These are phyloP conservation scores for Osmoderma eremita DNA, from an alignment of 2,888 invertebrate genomes.

Conservation along the genomic window DNA sequence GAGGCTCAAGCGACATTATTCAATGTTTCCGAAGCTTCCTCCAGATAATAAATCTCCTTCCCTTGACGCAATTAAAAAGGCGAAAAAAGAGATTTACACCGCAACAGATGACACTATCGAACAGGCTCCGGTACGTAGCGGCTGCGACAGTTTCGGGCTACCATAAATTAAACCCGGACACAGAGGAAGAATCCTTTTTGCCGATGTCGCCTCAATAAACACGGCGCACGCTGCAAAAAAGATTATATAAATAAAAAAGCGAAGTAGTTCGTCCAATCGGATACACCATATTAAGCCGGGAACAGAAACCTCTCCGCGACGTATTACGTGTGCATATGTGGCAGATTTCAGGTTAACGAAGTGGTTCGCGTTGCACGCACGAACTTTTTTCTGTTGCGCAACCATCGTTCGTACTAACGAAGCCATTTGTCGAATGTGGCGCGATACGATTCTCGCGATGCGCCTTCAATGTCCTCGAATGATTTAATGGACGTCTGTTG, in stretches of 20 bases:
- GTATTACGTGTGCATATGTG: constrained; percentile 10
- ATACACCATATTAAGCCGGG: constrained; percentile 23
- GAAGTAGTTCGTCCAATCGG: not conserved
- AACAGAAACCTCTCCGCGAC: constrained; percentile 7
- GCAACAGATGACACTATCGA: constrained; percentile 24
- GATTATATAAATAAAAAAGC: not conserved
- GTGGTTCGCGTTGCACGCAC: not conserved
- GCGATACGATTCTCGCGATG: not conserved
- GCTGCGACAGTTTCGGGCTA: constrained; percentile 15
- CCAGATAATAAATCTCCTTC: too few relatives aligned
- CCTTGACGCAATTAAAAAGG: constrained; percentile 7
- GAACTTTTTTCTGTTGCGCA: not conserved
- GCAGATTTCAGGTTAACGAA: not conserved
- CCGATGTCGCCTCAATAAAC: constrained; percentile 5
- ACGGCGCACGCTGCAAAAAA: not conserved
- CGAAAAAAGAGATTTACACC: constrained; percentile 21
- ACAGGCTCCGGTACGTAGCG: not conserved
- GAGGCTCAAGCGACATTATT: too few relatives aligned
- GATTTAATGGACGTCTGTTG: constrained; percentile 1
- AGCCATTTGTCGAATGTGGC: constrained; percentile 9
- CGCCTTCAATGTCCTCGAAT: not conserved
- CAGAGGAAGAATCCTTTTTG: constrained; percentile 17
- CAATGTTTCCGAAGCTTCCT: too few relatives aligned
- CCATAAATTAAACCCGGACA: constrained; percentile 20
- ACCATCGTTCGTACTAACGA: constrained; percentile 10